Evolutionary conservation across 2,888 invertebrate species (phyloP).

Genomic region (Andrena fulva): DNA sequence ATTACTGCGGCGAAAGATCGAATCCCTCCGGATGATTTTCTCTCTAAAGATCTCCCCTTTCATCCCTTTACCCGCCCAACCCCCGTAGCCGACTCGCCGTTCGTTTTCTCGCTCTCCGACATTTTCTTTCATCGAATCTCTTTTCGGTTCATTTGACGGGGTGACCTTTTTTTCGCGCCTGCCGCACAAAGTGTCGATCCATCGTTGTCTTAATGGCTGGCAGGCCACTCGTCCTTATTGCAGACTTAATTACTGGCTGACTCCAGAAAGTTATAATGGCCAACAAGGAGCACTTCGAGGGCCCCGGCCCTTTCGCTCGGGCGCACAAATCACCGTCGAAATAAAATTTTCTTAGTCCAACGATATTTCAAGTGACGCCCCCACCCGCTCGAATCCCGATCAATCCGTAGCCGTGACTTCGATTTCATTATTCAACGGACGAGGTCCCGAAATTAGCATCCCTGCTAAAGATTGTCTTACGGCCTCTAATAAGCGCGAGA

Average conservation of each 20-base stretch:
- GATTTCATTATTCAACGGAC: neutral
- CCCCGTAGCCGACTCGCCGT: conserved; percentile 32
- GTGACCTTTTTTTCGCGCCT: conserved; percentile 78
- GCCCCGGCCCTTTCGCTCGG: conserved; percentile 60
- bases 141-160: conserved; percentile 83
- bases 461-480: too few species aligned
- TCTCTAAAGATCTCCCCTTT: conserved; percentile 32
- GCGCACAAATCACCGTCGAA: conserved; percentile 73
- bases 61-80: conserved; percentile 33
- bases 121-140: conserved; percentile 83
- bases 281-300: conserved; percentile 78
- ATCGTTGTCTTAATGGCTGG: conserved; percentile 83
- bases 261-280: conserved; percentile 84
- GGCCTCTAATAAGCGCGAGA: too few species aligned
- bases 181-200: conserved; percentile 83
- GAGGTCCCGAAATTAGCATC: too few species aligned
- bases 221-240: conserved; percentile 84
- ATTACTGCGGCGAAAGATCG: conserved; percentile 77
- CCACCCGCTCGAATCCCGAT: neutral
- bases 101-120: conserved; percentile 72
- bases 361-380: conserved; percentile 65
- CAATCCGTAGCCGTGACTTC: neutral
- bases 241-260: conserved; percentile 84
- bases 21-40: conserved; percentile 38
- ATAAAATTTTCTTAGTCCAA: conserved; percentile 68